These are phyloP conservation scores for Scatophagus argus DNA, from an alignment of 2,113 vertebrate species.

Conservation along the genomic window DNA sequence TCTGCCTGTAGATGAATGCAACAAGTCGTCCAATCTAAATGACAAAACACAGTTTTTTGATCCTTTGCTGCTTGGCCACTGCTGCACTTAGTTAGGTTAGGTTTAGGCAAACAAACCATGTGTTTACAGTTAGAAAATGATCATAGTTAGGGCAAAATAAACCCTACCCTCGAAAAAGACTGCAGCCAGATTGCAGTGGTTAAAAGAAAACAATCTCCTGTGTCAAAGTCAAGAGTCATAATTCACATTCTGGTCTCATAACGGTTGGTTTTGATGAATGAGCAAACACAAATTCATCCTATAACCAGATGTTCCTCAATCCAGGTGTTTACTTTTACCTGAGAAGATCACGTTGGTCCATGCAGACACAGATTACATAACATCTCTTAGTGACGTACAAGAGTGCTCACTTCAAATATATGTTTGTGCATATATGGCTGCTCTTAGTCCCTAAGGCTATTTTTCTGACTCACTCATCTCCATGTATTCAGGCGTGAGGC, in stretches of 20 bases:
- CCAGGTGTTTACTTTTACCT: not conserved
- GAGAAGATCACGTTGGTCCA: not conserved
- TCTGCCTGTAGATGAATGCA: not conserved
- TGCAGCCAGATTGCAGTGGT: not conserved
- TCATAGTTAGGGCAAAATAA: not conserved
- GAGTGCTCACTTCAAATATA: slow-evolving; percentile 2
- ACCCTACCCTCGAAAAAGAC: too few species aligned
- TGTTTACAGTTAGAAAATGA: not conserved
- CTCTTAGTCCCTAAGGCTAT: not conserved
- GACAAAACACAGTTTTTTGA: not conserved
- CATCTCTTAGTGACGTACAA: not conserved
- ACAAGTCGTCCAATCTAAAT: not conserved
- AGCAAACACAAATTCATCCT: not conserved
- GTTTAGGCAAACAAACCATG: not conserved
- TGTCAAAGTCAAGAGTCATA: not conserved
- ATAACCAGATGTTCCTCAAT: not conserved
- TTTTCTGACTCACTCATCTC: slow-evolving; percentile 93
- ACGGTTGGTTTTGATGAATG: not conserved
- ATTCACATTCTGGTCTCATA: not conserved
- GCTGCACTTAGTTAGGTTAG: not conserved
- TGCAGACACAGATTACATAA: slow-evolving; percentile 2
- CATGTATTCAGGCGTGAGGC: slow-evolving; percentile 98
- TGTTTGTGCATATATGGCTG: not conserved
- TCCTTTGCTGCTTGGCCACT: not conserved
- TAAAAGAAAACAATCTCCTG: not conserved